Base-by-base conservation (phyloP, 1,140 invertebrate species). In the Microplitis mediator region DNA sequence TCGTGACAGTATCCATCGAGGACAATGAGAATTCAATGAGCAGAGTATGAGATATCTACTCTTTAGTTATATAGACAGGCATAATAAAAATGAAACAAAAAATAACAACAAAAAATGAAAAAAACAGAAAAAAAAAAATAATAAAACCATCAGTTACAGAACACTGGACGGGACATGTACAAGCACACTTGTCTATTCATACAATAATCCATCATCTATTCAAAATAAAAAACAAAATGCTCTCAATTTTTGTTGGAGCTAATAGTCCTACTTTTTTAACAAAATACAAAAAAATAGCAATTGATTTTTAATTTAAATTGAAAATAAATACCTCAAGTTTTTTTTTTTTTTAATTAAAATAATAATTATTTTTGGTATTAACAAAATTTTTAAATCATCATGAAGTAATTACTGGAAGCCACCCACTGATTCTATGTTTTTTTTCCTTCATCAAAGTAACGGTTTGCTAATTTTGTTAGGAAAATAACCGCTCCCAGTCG, bases 101-200 rank as follows among this genome's bases (percentile, higher is more conserved):
- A 54, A 54, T 5, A 54, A 54, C 9, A 45, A 45, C 39, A 45
- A 45, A 45, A 39, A 39, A 39, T 39, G 9, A 39, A 8, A 39
- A 16, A 54, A 16, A 54, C n/a, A 13, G 13, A 4, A 54, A 14
- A 16, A n/a, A 52, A 52, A 14, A 54, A 54, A 54, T 14, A 54
- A 54, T 14, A 66, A 56, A 68, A 56, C 23, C 50, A 68, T 68
- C 65, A 34, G 65, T 68, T 51, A 68, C 56, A 60, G 31, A 68
- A 16, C n/a, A 32, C 23, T 54, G 32, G 65, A 68, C 52, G 23
- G 31, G 13, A 31, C 51, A 68, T 32, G 54, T 56, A 54, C 23
- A 52, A n/a, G 11, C 31, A 52, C 52, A 35, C 36, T 65, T 65
- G 67, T 69, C 34, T 35, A 45, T 69, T 60, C 34, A 69, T 35